A percentile compares a stretch with the other conserved stretches of the same genome.
Conservation (phyloP, 1,140 invertebrate genomes). For the Cepaea nemoralis region DNA sequence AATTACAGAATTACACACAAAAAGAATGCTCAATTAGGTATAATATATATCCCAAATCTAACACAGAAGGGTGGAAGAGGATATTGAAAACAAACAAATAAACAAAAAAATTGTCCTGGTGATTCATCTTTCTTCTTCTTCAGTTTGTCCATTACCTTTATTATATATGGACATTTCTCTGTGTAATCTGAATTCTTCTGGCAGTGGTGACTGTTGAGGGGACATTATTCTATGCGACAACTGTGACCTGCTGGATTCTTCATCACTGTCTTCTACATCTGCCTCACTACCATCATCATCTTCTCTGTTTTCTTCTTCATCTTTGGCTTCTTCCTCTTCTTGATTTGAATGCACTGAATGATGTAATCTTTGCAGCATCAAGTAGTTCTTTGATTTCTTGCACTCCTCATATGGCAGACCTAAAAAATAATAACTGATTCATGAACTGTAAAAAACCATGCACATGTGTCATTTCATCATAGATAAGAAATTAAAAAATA, state of each 20-base stretch:
- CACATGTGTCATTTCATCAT: background rate
- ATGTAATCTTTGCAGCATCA: slow-evolving; percentile 57
- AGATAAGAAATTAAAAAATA: too few species aligned
- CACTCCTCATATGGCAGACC: slow-evolving; percentile 62
- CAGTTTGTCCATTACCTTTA: background rate
- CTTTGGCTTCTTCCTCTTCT: slow-evolving; percentile 50
- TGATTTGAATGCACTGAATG: slow-evolving; percentile 45
- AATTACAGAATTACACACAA: too few species aligned
- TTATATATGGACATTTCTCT: slow-evolving; percentile 55
- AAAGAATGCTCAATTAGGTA: too few species aligned
- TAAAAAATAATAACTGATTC: slow-evolving; percentile 31
- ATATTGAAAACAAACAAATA: too few species aligned
- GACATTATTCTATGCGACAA: slow-evolving; percentile 66
- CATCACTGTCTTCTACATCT: slow-evolving; percentile 34
- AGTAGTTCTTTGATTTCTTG: slow-evolving; percentile 63
- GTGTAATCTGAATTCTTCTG: slow-evolving; percentile 56
- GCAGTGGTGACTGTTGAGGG: slow-evolving; percentile 65
- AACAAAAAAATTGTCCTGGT: too few species aligned
- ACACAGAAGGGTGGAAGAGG: too few species aligned
- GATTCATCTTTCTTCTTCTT: slow-evolving; percentile 15
- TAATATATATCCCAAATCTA: too few species aligned
- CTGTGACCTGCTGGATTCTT: slow-evolving; percentile 42
- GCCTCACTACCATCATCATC: slow-evolving; percentile 48
- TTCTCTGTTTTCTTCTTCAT: slow-evolving; percentile 50
- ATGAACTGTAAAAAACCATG: background rate